Evolutionary conservation across 2,888 invertebrate genomes (phyloP).

Genomic region (Emesis furor): DNA sequence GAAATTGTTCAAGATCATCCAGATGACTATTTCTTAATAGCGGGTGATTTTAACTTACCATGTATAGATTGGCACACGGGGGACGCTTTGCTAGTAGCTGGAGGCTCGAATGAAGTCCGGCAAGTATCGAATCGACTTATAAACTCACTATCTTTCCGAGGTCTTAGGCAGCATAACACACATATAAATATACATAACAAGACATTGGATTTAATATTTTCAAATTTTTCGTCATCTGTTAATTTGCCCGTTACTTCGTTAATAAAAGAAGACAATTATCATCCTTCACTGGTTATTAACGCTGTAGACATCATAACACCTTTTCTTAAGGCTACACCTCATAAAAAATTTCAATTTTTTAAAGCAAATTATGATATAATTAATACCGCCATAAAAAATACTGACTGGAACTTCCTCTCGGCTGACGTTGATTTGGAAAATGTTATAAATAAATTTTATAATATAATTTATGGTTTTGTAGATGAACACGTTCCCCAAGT

Average conservation of each 20-base stretch:
- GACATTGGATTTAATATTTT: neutral
- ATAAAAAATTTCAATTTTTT: neutral
- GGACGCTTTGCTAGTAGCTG: neutral
- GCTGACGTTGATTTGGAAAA: neutral
- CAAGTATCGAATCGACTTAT: neutral
- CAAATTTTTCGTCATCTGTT: neutral
- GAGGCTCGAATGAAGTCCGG: neutral
- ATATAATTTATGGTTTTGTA: neutral
- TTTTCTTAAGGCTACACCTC: neutral
- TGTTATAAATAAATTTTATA: neutral
- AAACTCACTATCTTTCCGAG: neutral
- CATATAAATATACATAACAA: neutral
- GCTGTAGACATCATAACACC: neutral
- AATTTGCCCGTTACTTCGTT: neutral
- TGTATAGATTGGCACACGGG: neutral
- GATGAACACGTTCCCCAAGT: neutral
- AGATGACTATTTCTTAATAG: neutral
- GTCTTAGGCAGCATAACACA: neutral
- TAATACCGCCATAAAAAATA: neutral
- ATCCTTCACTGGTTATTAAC: neutral
- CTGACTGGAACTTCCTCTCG: neutral
- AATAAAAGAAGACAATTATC: neutral
- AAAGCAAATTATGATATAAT: neutral
- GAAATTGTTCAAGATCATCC: neutral
- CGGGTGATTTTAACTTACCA: slow-evolving; percentile 1